Evolutionary conservation across 2,113 vertebrate genomes (phyloP), one percentile per base, ranked within the genome.

Genomic region (Leptosomus discolor): DNA sequence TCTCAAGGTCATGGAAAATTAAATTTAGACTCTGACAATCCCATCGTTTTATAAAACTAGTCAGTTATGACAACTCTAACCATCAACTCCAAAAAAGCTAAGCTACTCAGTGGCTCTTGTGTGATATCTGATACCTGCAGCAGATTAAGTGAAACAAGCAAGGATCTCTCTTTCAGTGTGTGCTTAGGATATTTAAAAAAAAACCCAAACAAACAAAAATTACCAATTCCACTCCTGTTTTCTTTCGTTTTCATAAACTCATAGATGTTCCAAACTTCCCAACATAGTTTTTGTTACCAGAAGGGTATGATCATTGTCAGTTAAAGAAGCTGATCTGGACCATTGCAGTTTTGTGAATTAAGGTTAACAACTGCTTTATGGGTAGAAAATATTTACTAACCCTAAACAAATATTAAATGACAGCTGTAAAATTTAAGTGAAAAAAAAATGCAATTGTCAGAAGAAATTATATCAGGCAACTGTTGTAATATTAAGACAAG

Each of bases 1-100:
- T 80, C 68, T 78, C 80, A 97, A 92, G 85, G 90, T 90, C 87
- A 84, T 36, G 18, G 74, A 93, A 97, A 96, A 94, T 94, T 80
- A 93, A 94, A 94, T 96, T 93, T 89, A 61, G 63, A 60, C 61
- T 90, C 56, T 87, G 83, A 89, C 50, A 97, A 94, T 86, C 76
- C 56, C 58, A 85, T 88, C 43, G 56, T 93, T 92, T 93, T 77
- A 95, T 85, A 80, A 74, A 94, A 95, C 92, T 65, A 88, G 61
- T 77, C 83, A 83, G 43, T 67, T 90, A 65, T 85, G 92, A 85
- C 58, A 90, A 18, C 37, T 70, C 60, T 95, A 94, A 91, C 48
- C 60, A 67, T 67, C 82, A 92, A 58, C 23, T 51, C 32, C 1
- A 22, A 58, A 92, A 88, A 78, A 61, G 3, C 48, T 51, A 70